Evolutionary conservation across 2,888 invertebrate species (phyloP), one percentile per base, ranked within the genome.

Genomic region (Himalopsyche japonica): DNA sequence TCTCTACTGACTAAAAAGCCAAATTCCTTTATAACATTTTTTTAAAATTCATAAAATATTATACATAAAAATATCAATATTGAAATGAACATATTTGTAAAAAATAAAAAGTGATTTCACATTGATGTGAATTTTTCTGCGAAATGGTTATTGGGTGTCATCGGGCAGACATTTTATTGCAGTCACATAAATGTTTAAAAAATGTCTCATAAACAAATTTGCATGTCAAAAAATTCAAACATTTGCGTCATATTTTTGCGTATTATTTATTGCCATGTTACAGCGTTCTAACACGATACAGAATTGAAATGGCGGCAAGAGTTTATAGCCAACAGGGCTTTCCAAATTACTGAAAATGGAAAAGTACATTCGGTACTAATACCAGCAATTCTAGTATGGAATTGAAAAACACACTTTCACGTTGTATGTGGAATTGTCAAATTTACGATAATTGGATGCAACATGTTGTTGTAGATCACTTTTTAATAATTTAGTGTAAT

Each of bases 311-410:
- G 76, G 81, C 83, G 49, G 83, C 83, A 49, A 57, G 70, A 85
- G 81, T 85, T 85, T 85, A 85, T 83, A 15, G 82, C 82, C 80
- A 32, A 85, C 85, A 83, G 64, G 79, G 78, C 34, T 82, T 78
- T 81, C 79, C 64, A 82, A 85, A 85, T 83, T 80, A 82, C 82
- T 83, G 76, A 47, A 79, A 83, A 30, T 76, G 78, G 48, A 78
- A 79, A 57, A 64, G 57, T 7, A 49, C 64, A 76, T 79, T 49
- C 79, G 43, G 37, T 37, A 47, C n/a, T 82, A 79, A 64, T 82
- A 70, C 79, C 57, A 20, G 30, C 80, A 30, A n/a, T 83, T 83
- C 48, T 79, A 7, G 64, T 77, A 20, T 20, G 80, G 80, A 20
- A 43, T 24, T 32, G 49, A 64, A 82, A 82, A 79, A 79, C 79